These are phyloP conservation scores for Acestrorhynchus altus DNA, from an alignment of 2,797 vertebrate species.

Conservation along the genomic window DNA sequence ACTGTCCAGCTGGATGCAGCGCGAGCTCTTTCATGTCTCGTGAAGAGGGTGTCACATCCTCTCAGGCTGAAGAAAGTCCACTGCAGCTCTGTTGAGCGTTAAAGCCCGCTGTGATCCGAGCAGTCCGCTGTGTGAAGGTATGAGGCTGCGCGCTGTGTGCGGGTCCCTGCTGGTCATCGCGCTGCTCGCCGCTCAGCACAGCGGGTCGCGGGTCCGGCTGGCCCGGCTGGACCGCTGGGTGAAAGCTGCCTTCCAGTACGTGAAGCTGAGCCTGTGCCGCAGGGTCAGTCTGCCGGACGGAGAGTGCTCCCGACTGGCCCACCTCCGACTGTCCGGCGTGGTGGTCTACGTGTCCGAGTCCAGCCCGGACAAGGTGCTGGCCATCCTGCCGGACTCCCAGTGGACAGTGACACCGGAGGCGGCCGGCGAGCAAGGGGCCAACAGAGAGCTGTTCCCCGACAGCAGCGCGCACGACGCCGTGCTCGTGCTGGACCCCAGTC, in stretches of 20 bases:
- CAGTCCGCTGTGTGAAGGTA: constrained; percentile 32
- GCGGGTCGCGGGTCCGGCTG: constrained; percentile 54
- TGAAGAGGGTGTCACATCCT: constrained; percentile 55
- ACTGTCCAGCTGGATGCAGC: constrained; percentile 64
- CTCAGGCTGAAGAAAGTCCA: constrained; percentile 40
- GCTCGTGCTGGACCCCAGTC: constrained; percentile 81
- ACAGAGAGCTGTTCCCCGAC: constrained; percentile 61
- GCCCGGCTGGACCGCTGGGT: constrained; percentile 79
- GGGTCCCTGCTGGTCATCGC: constrained; percentile 57
- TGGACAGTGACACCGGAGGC: constrained; percentile 55
- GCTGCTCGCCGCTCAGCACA: constrained; percentile 45
- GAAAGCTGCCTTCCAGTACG: constrained; percentile 76
- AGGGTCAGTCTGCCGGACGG: constrained; percentile 73
- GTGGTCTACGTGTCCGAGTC: constrained; percentile 78
- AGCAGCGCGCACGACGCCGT: constrained; percentile 76
- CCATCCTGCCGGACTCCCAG: constrained; percentile 80
- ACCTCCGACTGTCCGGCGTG: constrained; percentile 72
- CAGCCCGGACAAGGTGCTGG: constrained; percentile 75
- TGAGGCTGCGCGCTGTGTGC: constrained; percentile 56
- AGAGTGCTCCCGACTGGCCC: constrained; percentile 75
- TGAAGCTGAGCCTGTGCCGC: constrained; percentile 79
- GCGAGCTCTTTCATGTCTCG: constrained; percentile 57
- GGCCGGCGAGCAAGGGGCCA: constrained; percentile 61
- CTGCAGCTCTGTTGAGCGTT: constrained; percentile 20
- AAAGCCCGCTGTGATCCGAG: neutral